These are phyloP conservation scores for Dendrolimus houi DNA, from an alignment of 2,888 invertebrate species.

Conservation along the genomic window DNA sequence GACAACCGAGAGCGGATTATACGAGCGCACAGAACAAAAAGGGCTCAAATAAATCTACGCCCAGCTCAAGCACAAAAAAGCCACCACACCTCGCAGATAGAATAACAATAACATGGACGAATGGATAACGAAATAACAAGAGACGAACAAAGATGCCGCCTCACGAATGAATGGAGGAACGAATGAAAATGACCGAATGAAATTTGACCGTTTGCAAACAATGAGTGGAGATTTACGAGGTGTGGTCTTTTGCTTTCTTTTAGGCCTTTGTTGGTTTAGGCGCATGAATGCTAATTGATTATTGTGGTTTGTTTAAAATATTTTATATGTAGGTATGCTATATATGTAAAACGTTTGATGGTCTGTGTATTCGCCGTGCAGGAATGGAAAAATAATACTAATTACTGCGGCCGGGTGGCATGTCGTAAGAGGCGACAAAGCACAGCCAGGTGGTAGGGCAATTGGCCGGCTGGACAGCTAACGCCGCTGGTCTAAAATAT, in stretches of 20 bases:
- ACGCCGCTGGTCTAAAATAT: no score
- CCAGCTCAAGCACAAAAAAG: conserved; percentile 40
- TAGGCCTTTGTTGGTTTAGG: conserved; percentile 15
- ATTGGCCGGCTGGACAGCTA: no score
- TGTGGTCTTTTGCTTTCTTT: background rate
- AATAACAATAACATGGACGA: conserved; percentile 57
- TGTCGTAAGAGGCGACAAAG: no score
- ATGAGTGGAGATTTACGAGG: background rate
- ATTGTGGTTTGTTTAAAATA: background rate
- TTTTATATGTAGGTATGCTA: no score
- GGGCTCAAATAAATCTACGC: conserved; percentile 35
- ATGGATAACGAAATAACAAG: background rate
- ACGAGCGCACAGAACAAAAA: conserved; percentile 22
- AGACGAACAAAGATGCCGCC: background rate
- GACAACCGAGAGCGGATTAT: conserved; percentile 45
- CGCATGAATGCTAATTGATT: background rate
- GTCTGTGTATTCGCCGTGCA: no score
- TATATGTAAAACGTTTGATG: no score
- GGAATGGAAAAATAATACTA: no score
- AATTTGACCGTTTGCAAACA: background rate
- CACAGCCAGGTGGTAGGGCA: no score
- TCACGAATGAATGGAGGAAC: background rate
- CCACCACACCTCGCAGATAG: conserved; percentile 55
- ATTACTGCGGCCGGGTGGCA: no score
- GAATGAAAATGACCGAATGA: background rate